A percentile compares a stretch with the other conserved stretches of the same genome.
Conservation (phyloP, 2,113 vertebrate genomes). For the Lepidothrix coronata region DNA sequence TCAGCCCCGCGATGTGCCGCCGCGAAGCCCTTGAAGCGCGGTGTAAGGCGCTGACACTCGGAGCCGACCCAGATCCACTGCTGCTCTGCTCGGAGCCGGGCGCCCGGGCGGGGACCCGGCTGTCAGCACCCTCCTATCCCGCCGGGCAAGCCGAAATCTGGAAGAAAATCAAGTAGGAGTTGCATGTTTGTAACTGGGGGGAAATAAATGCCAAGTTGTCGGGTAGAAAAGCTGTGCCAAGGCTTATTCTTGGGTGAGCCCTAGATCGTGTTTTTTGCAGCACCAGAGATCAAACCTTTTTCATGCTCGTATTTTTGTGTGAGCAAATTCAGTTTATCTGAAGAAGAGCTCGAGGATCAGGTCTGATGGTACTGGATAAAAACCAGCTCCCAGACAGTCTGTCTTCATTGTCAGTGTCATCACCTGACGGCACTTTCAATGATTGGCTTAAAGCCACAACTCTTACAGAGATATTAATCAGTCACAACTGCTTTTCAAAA, state of each 20-base stretch:
- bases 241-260: neutral
- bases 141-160: neutral
- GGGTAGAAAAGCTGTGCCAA: neutral
- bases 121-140: slow-evolving; percentile 10
- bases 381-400: neutral
- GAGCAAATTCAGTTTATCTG: neutral
- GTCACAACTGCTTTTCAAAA: neutral
- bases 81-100: neutral
- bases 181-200: neutral
- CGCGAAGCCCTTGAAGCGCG: neutral
- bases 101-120: neutral
- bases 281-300: neutral
- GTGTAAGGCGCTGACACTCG: neutral
- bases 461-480: neutral
- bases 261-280: neutral
- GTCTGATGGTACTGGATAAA: neutral
- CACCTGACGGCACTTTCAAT: neutral
- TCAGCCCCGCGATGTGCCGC: slow-evolving; percentile 50
- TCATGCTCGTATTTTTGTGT: neutral
- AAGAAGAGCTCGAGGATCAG: neutral
- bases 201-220: neutral
- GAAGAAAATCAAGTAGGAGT: neutral
- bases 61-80: neutral
- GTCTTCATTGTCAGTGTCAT: neutral
- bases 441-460: neutral